Evolutionary conservation across 2,888 invertebrate genomes (phyloP), one percentile per base, ranked within the genome.

Genomic region (Lampropteryx suffumata): DNA sequence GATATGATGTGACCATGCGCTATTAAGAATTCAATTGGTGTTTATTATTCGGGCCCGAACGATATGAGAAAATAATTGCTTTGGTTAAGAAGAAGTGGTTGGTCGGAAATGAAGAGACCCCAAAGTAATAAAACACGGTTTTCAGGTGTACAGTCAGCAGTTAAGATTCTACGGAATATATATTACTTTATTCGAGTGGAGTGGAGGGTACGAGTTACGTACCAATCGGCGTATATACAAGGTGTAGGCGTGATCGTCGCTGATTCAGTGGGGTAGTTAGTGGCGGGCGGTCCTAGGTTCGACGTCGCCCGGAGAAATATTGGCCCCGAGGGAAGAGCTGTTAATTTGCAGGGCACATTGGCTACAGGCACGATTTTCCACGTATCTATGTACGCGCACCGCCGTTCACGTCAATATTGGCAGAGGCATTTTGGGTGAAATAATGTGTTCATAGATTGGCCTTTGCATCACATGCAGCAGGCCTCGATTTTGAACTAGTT

Each of bases 241-340:
- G 88, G 77, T 85, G 89, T 87, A 89, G 89, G 89, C 89, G 89
- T 88, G 88, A 84, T 88, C 85, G 82, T 76, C 76, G 87, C 88
- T 89, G 89, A 89, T 88, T 88, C 89, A 89, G 86, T 87, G 84
- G 84, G 84, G 86, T 82, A 86, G 86, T 87, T 86, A 84, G 82
- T 79, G 82, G 84, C 85, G 83, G 88, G 84, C 85, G 85, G 82
- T 82, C 79, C 83, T 76, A 78, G 84, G 82, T 84, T 83, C 84
- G 79, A 82, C 86, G 84, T 84, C 83, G 82, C 77, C 58, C 70
- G 76, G 84, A 88, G 87, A 89, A 88, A 89, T 88, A 89, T 89
- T 84, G 84, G 81, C 79, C 86, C 70, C 81, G 69, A 71, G 87
- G 87, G 86, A 81, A 83, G 77, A 79, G 77, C 79, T 83, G 88